phyloP scores from a whole-genome alignment of 2,113 vertebrate species.

The Dermatemys mawii region DNA sequence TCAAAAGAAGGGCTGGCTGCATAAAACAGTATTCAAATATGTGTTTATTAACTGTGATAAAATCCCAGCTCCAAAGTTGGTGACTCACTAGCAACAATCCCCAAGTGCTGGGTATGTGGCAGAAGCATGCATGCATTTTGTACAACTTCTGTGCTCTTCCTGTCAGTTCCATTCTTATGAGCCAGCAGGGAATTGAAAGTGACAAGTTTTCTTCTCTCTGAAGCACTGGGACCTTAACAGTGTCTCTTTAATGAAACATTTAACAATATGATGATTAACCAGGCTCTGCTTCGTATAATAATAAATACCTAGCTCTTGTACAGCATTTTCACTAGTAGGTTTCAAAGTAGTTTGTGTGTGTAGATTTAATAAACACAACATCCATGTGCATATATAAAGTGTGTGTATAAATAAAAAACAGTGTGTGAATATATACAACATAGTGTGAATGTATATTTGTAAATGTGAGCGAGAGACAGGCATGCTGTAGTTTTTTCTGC shows the following conservation, averaged over 20 bases:
- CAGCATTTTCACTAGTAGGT: background rate
- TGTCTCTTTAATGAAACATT: background rate
- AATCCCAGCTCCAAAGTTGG: background rate
- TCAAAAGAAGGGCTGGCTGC: background rate
- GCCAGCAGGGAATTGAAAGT: background rate
- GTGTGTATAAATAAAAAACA: background rate
- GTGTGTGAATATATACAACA: background rate
- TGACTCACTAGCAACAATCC: background rate
- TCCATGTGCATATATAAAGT: background rate
- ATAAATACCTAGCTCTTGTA: background rate
- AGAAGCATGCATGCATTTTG: background rate
- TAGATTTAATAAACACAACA: background rate
- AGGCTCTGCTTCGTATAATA: background rate
- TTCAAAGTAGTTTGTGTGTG: background rate
- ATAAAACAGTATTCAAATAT: background rate
- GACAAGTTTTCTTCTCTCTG: background rate
- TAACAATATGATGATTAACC: background rate
- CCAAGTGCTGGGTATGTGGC: background rate
- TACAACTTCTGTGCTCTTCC: background rate
- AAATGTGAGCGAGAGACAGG: background rate
- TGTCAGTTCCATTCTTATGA: background rate
- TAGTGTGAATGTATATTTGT: background rate
- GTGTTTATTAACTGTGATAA: background rate
- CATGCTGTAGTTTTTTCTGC: background rate
- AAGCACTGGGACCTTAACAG: background rate